Conservation (phyloP, 2,797 vertebrate genomes). For the Petrocephalus sullivani region DNA sequence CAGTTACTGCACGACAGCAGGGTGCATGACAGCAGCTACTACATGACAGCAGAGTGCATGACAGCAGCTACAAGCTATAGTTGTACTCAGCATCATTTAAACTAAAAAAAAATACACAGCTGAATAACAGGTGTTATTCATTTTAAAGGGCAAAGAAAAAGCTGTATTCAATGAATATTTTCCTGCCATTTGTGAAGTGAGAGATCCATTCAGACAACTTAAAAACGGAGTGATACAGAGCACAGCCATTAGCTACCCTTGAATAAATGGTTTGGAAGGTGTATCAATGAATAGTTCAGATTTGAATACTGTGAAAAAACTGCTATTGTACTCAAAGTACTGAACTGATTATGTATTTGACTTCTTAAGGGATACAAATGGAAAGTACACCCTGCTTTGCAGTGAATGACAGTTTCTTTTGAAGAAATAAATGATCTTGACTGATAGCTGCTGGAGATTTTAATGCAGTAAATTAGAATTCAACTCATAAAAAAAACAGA, state of each 20-base stretch:
- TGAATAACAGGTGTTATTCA: background rate
- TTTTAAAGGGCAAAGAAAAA: background rate
- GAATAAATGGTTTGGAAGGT: constrained; percentile 1
- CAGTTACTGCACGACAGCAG: background rate
- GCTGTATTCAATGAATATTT: background rate
- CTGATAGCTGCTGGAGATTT: background rate
- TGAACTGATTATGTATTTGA: background rate
- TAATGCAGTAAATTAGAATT: background rate
- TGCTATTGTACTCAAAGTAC: background rate
- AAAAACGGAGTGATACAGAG: background rate
- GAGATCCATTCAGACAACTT: background rate
- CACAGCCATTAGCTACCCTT: background rate
- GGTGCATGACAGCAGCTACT: too few species aligned
- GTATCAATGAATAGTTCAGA: background rate
- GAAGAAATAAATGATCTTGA: background rate
- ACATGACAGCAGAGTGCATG: background rate
- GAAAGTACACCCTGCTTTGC: background rate
- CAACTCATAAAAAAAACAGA: background rate
- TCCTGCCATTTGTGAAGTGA: background rate
- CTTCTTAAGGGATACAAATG: background rate
- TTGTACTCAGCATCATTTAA: background rate
- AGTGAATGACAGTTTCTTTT: background rate
- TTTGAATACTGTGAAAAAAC: background rate
- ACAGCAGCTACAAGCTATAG: background rate
- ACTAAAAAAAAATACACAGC: background rate